These are phyloP conservation scores for Ostrea denselamellosa DNA, from an alignment of 1,140 invertebrate species.

Conservation along the genomic window DNA sequence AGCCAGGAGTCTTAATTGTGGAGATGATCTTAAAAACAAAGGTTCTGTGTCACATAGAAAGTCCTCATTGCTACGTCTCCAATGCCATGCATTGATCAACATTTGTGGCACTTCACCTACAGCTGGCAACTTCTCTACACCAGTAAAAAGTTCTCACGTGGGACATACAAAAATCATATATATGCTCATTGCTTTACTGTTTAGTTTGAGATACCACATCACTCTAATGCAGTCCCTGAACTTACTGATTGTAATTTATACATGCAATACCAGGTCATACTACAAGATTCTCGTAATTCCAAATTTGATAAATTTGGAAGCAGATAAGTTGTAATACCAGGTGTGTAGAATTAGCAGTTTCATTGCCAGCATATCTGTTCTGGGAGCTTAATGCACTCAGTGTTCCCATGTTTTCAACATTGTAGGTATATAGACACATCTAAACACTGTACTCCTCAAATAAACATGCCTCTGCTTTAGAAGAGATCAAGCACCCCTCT, in stretches of 20 bases:
- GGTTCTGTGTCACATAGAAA: too few relatives aligned
- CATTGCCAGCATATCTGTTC: background rate
- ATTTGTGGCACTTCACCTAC: too few relatives aligned
- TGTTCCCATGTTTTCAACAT: background rate
- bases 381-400: background rate
- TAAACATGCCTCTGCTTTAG: background rate
- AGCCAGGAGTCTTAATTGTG: too few relatives aligned
- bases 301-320: slow-evolving; percentile 14
- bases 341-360: background rate
- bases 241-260: background rate
- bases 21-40: too few relatives aligned
- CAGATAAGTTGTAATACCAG: background rate
- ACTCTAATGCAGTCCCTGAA: too few relatives aligned
- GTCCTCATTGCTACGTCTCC: too few relatives aligned
- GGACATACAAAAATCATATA: too few relatives aligned
- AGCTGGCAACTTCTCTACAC: too few relatives aligned
- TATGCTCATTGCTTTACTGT: too few relatives aligned
- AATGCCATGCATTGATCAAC: too few relatives aligned
- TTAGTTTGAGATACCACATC: too few relatives aligned
- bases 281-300: background rate
- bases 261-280: background rate
- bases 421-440: slow-evolving; percentile 3
- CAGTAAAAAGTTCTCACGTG: too few relatives aligned
- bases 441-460: background rate
- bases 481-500: background rate